phyloP scores from a whole-genome alignment of 2,888 invertebrate genomes.

The Apotomis capreana region DNA sequence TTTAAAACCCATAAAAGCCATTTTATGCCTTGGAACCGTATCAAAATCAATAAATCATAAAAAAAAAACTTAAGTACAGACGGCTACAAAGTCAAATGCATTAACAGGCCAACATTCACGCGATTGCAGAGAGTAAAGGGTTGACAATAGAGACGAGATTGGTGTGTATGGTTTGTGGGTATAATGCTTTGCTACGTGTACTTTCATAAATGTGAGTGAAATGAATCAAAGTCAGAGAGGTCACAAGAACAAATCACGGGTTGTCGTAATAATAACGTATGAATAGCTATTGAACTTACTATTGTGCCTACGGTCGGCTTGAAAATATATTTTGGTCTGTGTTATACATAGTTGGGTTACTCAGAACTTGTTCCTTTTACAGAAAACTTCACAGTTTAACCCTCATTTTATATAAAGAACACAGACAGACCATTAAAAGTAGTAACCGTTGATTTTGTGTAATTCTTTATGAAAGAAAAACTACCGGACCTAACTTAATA shows the following conservation, averaged over 20 bases:
- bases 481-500: no score
- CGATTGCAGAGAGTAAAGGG: slow-evolving; percentile 8
- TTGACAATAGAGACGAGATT: slow-evolving; percentile 10
- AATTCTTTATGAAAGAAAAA: no score
- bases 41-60: slow-evolving; percentile 42
- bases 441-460: no score
- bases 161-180: slow-evolving; percentile 5
- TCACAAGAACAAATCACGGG: slow-evolving; percentile 45
- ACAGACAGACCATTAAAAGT: no score
- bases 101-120: slow-evolving; percentile 14
- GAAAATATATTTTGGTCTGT: slow-evolving; percentile 16
- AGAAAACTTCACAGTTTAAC: no score
- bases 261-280: slow-evolving; percentile 40
- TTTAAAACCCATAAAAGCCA: slow-evolving; percentile 38
- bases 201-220: slow-evolving; percentile 43
- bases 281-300: slow-evolving; percentile 40
- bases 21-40: slow-evolving; percentile 41
- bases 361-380: no score
- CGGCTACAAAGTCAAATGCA: slow-evolving; percentile 34
- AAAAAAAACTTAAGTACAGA: slow-evolving; percentile 35
- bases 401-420: no score
- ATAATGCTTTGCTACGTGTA: slow-evolving; percentile 24
- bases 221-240: slow-evolving; percentile 49
- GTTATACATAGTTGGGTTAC: not conserved
- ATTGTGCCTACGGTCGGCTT: slow-evolving; percentile 21